Evolutionary conservation across 1,140 invertebrate species (phyloP).

Genomic region (Bombus impatiens): DNA sequence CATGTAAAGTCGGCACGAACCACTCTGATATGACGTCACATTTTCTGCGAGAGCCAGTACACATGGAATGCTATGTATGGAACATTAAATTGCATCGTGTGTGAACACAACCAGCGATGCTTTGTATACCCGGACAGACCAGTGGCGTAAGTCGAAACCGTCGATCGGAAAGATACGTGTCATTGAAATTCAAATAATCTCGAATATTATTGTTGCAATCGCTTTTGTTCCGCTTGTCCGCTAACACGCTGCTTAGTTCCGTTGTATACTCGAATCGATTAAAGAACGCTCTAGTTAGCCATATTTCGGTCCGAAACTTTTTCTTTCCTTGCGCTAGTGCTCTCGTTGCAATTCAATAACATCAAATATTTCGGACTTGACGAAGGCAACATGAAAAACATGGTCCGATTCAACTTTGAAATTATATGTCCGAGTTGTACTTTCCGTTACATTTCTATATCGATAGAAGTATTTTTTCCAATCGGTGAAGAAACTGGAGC

Average conservation of each 20-base stretch:
- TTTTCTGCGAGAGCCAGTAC: conserved; percentile 12
- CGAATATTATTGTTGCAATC: conserved; percentile 17
- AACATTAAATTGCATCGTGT: conserved; percentile 25
- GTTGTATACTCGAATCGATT: background rate
- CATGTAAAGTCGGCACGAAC: background rate
- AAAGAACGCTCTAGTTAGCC: background rate
- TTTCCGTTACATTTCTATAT: no score
- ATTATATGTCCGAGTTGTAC: no score
- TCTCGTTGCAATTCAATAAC: background rate
- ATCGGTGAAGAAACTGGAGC: no score
- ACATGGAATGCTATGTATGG: conserved; percentile 16
- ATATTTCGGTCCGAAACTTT: background rate
- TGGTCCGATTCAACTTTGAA: background rate
- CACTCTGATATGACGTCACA: conserved; percentile 45
- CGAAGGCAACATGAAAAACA: no score
- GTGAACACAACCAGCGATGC: conserved; percentile 11
- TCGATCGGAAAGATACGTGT: conserved; percentile 25
- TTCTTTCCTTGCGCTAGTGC: background rate
- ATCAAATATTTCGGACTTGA: background rate
- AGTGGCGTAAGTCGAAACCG: conserved; percentile 9
- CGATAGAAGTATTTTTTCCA: no score
- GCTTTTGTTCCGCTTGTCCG: background rate
- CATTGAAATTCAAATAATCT: conserved; percentile 29
- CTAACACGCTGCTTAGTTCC: conserved; percentile 4
- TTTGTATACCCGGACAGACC: conserved; percentile 1